phyloP scores from a whole-genome alignment of 2,797 vertebrate genomes.

The Leptoclinus maculatus region DNA sequence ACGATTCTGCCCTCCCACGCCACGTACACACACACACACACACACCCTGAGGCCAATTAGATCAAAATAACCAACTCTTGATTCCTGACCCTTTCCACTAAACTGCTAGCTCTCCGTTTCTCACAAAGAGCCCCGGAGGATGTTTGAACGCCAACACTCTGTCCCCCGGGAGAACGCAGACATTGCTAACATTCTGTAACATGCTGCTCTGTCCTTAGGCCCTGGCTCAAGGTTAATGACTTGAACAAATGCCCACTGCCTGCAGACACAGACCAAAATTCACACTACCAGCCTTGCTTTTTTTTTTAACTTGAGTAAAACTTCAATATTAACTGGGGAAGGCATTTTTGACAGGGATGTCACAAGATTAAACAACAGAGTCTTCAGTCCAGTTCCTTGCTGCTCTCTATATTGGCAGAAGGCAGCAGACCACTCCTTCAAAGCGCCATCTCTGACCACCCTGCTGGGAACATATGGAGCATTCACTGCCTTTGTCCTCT shows the following conservation, averaged over 20 bases:
- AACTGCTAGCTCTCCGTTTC: conserved; percentile 50
- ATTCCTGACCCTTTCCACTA: conserved; percentile 51
- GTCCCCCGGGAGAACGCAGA: conserved; percentile 34
- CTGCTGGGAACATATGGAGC: conserved; percentile 78
- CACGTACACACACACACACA: conserved; percentile 3
- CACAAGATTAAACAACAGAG: conserved; percentile 6
- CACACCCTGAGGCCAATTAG: conserved; percentile 32
- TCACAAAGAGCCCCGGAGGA: conserved; percentile 48
- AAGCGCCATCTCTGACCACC: conserved; percentile 68
- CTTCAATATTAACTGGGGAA: not conserved
- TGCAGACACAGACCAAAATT: conserved; percentile 14
- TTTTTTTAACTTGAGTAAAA: not conserved
- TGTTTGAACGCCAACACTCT: conserved; percentile 43
- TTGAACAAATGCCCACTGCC: conserved; percentile 39
- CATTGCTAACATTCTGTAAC: conserved; percentile 53
- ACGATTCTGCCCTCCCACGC: conserved; percentile 18
- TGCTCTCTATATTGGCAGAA: conserved; percentile 59
- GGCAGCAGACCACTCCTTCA: conserved; percentile 63
- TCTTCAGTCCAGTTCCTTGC: conserved; percentile 23
- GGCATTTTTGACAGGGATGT: not conserved
- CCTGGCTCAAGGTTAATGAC: conserved; percentile 70
- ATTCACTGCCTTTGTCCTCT: conserved; percentile 61
- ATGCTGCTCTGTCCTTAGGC: conserved; percentile 58
- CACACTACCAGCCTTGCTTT: not conserved
- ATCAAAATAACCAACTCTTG: conserved; percentile 40